Conservation (phyloP, 2,113 vertebrate species). For the Pluvialis apricaria region DNA sequence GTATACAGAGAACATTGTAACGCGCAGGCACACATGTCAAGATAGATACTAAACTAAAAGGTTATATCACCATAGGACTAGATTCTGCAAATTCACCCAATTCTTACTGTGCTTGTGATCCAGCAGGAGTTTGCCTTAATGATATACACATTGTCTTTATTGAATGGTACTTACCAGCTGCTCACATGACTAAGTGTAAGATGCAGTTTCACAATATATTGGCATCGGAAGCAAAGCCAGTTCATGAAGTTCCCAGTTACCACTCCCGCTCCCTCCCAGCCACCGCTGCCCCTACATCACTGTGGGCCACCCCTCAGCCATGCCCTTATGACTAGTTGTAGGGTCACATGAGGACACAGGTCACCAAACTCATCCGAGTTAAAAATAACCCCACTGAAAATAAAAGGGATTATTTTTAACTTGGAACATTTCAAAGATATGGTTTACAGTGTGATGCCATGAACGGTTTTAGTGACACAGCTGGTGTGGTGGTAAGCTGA, state of each 20-base stretch:
- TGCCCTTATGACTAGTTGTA: neutral
- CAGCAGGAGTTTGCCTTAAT: neutral
- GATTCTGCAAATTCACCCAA: neutral
- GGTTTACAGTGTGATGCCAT: slow-evolving; percentile 31
- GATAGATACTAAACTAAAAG: neutral
- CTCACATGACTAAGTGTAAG: neutral
- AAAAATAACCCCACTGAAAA: slow-evolving; percentile 48
- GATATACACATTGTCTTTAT: neutral
- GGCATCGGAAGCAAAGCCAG: neutral
- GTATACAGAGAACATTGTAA: neutral
- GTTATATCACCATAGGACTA: neutral
- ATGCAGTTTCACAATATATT: neutral
- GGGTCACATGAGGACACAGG: slow-evolving; percentile 27
- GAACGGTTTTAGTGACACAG: slow-evolving; percentile 58
- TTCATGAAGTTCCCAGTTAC: neutral
- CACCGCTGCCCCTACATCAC: neutral
- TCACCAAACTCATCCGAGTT: slow-evolving; percentile 7
- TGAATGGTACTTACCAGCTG: neutral
- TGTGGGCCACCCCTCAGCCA: neutral
- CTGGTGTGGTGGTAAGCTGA: slow-evolving; percentile 38
- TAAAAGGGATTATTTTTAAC: slow-evolving; percentile 46
- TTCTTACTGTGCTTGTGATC: neutral
- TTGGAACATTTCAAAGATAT: slow-evolving; percentile 30
- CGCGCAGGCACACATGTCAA: neutral
- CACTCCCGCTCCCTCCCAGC: neutral